Evolutionary conservation across 1,140 invertebrate species (phyloP), one percentile per base, ranked within the genome.

Genomic region (Acromyrmex echinatior): DNA sequence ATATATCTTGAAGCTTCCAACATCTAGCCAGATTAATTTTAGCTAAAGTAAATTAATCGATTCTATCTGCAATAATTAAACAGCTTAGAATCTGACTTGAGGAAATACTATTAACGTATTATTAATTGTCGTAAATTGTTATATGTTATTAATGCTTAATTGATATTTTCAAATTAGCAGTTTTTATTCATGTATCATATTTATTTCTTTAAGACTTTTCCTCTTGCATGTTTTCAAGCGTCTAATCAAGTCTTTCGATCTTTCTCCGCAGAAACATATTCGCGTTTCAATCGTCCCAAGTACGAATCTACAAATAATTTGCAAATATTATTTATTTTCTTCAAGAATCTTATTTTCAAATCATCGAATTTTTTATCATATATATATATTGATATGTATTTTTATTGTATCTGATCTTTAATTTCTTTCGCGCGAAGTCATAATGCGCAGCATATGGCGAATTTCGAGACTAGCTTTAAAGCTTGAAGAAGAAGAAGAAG

Each of bases 261-360:
- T 7, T 2, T 7, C 28, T 31, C 1, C n/a, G 45, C 0, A 2
- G 66, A 35, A 78, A 68, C 14, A 60, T 60, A 6, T 73, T 3
- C 2, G 1, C 6, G 6, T 60, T 60, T 9, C 14, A 35, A 39
- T 14, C 3, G 7, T 39, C n/a, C 10, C 53, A 39, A 3, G 4
- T 16, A 21, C 6, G 6, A 31, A 78, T 2, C 21, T 16, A n/a
- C 35, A 49, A 25, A 45, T 78, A 65, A 65, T 78, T 65, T 49
- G 28, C 18, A 79, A 79, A 49, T 3, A 9, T 53, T 70, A 16
- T n/a, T 81, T 56, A 45, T 25, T 56, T 25, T 5, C 21, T 10
- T 81, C 49, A 2, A 80, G 9, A 53, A 53, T 80, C 14, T 68
- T 39, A 71, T 39, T 71, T 9, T 70, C n/a, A 16, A 70, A 10